phyloP scores from a whole-genome alignment of 37 sponge, comb jelly and placozoan genomes.

The Sycon ciliatum region DNA sequence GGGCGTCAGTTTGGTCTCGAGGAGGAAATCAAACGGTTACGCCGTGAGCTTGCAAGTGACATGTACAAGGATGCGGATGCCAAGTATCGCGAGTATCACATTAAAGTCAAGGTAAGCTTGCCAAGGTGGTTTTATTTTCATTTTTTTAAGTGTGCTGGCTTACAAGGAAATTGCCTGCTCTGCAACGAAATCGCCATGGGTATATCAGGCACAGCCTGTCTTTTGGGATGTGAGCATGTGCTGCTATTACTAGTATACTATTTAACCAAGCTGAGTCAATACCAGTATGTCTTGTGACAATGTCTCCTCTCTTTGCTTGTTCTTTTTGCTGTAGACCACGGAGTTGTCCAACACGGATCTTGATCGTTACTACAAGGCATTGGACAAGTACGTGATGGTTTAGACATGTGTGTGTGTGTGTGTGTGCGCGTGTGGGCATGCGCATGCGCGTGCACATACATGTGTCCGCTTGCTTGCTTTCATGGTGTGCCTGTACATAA shows the following conservation, averaged over 20 bases:
- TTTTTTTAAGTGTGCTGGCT: too few species aligned
- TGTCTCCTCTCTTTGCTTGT: neutral
- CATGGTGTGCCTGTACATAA: too few species aligned
- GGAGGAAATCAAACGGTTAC: slow-evolving; percentile 37
- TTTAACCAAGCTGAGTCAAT: neutral
- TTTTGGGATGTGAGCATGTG: too few species aligned
- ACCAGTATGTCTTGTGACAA: too few species aligned
- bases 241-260: neutral
- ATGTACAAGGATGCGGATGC: slow-evolving; percentile 58
- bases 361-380: slow-evolving; percentile 69
- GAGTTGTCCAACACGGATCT: slow-evolving; percentile 52
- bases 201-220: too few species aligned
- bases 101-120: slow-evolving; percentile 49
- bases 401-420: slow-evolving; percentile 13
- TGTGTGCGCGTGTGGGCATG: neutral
- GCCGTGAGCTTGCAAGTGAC: slow-evolving; percentile 58
- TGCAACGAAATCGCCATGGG: too few species aligned
- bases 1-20: slow-evolving; percentile 45
- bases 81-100: slow-evolving; percentile 44
- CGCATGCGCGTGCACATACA: neutral
- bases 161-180: too few species aligned
- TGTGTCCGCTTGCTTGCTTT: too few species aligned
- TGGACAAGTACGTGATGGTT: slow-evolving; percentile 50
- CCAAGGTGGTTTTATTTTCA: too few species aligned
- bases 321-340: slow-evolving; percentile 45